A percentile compares a stretch with the other conserved stretches of the same genome.
These are phyloP conservation scores for Zelostemma sp. DNA, from an alignment of 1,140 invertebrate species.

Conservation along the genomic window DNA sequence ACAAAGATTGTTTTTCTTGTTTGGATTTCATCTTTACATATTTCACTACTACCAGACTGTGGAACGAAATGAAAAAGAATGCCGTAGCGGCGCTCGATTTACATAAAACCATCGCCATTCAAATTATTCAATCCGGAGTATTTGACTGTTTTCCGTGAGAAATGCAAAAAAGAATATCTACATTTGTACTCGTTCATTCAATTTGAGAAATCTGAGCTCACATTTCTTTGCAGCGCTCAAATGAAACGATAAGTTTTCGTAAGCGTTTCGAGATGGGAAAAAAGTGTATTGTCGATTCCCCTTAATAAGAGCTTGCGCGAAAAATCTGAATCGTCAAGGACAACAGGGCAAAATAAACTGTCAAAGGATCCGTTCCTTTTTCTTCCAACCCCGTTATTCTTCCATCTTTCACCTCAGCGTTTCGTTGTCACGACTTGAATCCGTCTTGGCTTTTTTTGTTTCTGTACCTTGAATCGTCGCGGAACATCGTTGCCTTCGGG, in stretches of 20 bases:
- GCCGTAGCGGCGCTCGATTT: too few species aligned
- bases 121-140: too few species aligned
- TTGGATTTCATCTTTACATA: too few species aligned
- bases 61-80: too few species aligned
- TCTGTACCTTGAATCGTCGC: background rate
- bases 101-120: too few species aligned
- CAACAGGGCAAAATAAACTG: slow-evolving; percentile 27
- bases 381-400: slow-evolving; percentile 8
- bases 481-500: slow-evolving; percentile 7
- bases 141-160: too few species aligned
- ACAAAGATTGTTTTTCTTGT: too few species aligned
- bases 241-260: slow-evolving; percentile 24
- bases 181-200: too few species aligned
- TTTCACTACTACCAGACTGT: too few species aligned
- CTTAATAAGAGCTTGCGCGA: slow-evolving; percentile 7
- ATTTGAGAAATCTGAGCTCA: too few species aligned
- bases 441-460: slow-evolving; percentile 20
- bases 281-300: slow-evolving; percentile 13
- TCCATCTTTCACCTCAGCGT: slow-evolving; percentile 22
- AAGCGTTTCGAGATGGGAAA: background rate
- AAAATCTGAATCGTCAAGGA: slow-evolving; percentile 36
- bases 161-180: too few species aligned
- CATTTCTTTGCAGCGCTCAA: slow-evolving; percentile 9
- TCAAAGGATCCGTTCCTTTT: slow-evolving; percentile 6
- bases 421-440: background rate